Conservation (phyloP, 2,888 invertebrate species). For the Ecliptopera silaceata region DNA sequence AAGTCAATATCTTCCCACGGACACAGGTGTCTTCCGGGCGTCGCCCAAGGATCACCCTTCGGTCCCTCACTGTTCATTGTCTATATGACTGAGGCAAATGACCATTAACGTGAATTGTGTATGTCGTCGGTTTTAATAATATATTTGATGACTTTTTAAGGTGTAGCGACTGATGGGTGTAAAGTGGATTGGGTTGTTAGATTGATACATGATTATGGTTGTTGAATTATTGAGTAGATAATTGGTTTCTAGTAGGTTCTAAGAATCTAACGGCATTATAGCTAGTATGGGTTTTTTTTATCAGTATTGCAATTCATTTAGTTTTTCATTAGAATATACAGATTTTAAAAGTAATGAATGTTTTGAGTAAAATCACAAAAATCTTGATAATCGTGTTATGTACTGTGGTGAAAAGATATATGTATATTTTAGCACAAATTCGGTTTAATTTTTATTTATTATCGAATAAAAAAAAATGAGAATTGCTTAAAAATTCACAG, state of each 20-base stretch:
- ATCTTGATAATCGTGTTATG: no score
- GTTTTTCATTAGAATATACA: no score
- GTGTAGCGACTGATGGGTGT: conserved; percentile 30
- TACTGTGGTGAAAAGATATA: no score
- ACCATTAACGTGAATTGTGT: conserved; percentile 55
- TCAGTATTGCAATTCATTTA: no score
- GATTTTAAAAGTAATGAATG: no score
- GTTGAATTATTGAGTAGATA: conserved; percentile 30
- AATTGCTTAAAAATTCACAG: no score
- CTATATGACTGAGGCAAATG: conserved; percentile 39
- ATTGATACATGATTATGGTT: conserved; percentile 23
- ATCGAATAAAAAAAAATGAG: no score
- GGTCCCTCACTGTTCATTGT: conserved; percentile 42
- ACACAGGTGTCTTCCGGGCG: conserved; percentile 50
- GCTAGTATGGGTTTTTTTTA: background rate
- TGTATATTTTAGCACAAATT: no score
- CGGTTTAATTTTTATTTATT: no score
- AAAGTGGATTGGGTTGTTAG: conserved; percentile 32
- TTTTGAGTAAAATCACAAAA: no score
- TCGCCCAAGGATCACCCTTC: conserved; percentile 33
- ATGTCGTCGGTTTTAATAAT: conserved; percentile 46
- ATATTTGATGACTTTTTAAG: conserved; percentile 40
- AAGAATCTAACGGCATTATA: background rate
- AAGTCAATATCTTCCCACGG: conserved; percentile 44
- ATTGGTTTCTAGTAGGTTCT: conserved; percentile 1